Percentiles rank a stretch among this genome's conserved stretches.
These are phyloP conservation scores for Dinoponera quadriceps DNA, from an alignment of 1,140 invertebrate species.

Conservation along the genomic window DNA sequence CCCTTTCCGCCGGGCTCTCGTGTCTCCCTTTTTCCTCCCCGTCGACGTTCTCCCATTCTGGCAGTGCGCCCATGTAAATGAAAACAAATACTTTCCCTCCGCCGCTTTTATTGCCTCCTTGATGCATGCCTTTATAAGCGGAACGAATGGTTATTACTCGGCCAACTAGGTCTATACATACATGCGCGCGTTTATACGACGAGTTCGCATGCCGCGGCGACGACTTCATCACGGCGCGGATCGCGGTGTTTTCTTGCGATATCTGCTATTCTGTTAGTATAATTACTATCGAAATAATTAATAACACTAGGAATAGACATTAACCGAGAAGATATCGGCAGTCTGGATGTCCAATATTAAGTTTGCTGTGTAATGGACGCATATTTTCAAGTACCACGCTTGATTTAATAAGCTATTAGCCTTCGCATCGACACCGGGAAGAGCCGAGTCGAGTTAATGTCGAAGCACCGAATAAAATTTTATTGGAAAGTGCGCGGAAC, in stretches of 20 bases:
- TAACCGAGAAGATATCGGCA: too few relatives aligned
- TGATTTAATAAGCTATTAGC: conserved; percentile 2
- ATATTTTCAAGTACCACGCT: not conserved
- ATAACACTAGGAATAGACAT: too few relatives aligned
- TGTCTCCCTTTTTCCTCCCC: not conserved
- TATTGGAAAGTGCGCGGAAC: conserved; percentile 59
- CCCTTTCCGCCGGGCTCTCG: conserved; percentile 18
- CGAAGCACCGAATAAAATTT: conserved; percentile 66
- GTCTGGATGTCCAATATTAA: not conserved
- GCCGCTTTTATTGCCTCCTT: conserved; percentile 81
- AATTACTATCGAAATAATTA: not conserved
- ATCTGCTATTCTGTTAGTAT: not conserved
- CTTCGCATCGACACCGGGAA: conserved; percentile 24
- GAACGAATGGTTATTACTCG: conserved; percentile 83
- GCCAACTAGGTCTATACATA: conserved; percentile 76
- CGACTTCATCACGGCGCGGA: conserved; percentile 16
- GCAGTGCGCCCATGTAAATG: conserved; percentile 82
- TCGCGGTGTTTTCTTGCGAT: not conserved
- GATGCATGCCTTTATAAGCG: conserved; percentile 83
- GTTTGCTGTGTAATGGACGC: not conserved
- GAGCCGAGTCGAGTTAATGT: conserved; percentile 53
- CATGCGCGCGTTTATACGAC: conserved; percentile 65
- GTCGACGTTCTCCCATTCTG: conserved; percentile 76
- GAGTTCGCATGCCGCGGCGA: conserved; percentile 39
- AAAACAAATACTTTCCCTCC: conserved; percentile 83